Evolutionary conservation across 2,113 vertebrate species (phyloP).

Genomic region (Triplophysa dalaica): DNA sequence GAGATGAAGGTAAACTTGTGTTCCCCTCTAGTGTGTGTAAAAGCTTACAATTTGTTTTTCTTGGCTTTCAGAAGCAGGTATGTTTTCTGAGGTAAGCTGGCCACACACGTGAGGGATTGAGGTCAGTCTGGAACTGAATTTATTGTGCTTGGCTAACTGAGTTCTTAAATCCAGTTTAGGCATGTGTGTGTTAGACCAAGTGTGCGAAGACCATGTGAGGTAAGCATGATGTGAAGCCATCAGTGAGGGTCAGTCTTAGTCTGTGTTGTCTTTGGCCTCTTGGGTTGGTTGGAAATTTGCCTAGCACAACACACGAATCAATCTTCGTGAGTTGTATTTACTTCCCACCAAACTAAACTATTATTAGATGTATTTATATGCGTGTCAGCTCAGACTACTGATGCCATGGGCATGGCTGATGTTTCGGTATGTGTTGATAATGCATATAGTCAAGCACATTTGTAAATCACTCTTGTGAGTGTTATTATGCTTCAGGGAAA

Average conservation of each 20-base stretch:
- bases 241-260: not conserved
- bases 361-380: conserved; percentile 23
- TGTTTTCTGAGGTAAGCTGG: conserved; percentile 14
- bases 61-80: conserved; percentile 1
- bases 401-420: not conserved
- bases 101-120: not conserved
- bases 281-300: conserved; percentile 35
- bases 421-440: conserved; percentile 15
- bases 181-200: conserved; percentile 1
- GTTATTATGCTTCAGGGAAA: conserved; percentile 29
- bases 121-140: conserved; percentile 13
- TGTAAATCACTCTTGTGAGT: conserved; percentile 4
- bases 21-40: not conserved
- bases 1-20: not conserved
- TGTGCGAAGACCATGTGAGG: conserved; percentile 23
- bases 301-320: conserved; percentile 35
- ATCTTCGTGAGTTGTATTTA: conserved; percentile 39
- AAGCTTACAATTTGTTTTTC: not conserved
- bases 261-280: conserved; percentile 42
- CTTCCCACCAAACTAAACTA: not conserved
- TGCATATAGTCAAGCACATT: conserved; percentile 9
- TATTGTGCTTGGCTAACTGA: conserved; percentile 10
- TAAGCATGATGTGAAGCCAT: not conserved
- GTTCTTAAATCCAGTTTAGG: not conserved
- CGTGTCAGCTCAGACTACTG: not conserved